phyloP scores from a whole-genome alignment of 2,797 vertebrate genomes.

The Potorous gilbertii region DNA sequence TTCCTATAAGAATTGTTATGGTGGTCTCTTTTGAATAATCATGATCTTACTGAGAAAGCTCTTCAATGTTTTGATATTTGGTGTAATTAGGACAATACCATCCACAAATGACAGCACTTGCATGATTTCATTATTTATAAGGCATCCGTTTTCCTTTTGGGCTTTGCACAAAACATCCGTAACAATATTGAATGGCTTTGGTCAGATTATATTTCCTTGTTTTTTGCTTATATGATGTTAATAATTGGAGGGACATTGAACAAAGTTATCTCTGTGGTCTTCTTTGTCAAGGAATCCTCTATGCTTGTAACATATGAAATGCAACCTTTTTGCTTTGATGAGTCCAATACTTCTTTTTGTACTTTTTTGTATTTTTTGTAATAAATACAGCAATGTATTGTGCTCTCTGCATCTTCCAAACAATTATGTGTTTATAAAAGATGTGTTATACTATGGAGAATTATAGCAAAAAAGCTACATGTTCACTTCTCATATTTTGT shows the following conservation, averaged over 20 bases:
- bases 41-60: not conserved
- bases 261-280: not conserved
- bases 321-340: not conserved
- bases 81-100: not conserved
- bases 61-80: not conserved
- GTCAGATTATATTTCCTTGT: not conserved
- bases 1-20: not conserved
- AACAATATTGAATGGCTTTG: not conserved
- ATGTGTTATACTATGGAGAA: not conserved
- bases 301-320: not conserved
- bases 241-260: not conserved
- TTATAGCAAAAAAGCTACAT: not conserved
- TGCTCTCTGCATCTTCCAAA: not conserved
- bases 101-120: not conserved
- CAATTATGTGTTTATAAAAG: not conserved
- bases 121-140: not conserved
- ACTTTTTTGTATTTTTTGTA: not conserved
- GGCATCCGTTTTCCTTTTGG: not conserved
- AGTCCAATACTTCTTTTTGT: not conserved
- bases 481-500: not conserved
- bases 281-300: not conserved
- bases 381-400: not conserved
- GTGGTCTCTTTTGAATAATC: not conserved
- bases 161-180: not conserved
- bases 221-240: not conserved